These are phyloP conservation scores for Pluvianellus socialis DNA, from an alignment of 2,113 vertebrate species.

Conservation along the genomic window DNA sequence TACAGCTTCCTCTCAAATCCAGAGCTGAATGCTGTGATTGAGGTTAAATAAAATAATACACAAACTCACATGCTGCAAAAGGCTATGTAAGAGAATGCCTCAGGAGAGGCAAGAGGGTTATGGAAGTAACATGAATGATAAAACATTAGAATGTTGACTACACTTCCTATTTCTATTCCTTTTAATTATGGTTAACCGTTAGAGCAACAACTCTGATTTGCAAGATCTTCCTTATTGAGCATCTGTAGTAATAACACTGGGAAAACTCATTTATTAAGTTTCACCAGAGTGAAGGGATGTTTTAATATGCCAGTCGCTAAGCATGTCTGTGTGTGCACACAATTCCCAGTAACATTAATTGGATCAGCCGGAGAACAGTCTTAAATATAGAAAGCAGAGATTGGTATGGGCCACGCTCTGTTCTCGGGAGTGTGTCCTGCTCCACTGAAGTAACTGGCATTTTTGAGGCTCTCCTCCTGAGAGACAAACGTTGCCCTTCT, in stretches of 20 bases:
- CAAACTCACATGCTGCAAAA: conserved; percentile 36
- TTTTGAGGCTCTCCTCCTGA: not conserved
- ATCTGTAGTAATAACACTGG: conserved; percentile 1
- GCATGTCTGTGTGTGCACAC: not conserved
- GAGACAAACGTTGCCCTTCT: not conserved
- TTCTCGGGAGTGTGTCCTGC: not conserved
- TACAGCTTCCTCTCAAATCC: conserved; percentile 62
- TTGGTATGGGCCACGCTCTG: not conserved
- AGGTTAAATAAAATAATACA: conserved; percentile 68
- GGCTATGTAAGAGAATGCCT: not conserved
- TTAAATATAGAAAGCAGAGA: not conserved
- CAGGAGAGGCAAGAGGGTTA: not conserved
- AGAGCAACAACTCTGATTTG: conserved; percentile 50
- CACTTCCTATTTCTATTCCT: conserved; percentile 26
- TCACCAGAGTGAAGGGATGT: not conserved
- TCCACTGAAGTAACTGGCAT: not conserved
- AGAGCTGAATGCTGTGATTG: conserved; percentile 64
- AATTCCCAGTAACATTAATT: conserved; percentile 13
- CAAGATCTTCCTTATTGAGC: conserved; percentile 18
- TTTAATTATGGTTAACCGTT: conserved; percentile 49
- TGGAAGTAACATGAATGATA: not conserved
- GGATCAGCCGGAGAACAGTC: not conserved
- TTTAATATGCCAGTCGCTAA: conserved; percentile 5
- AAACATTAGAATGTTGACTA: not conserved
- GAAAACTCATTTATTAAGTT: conserved; percentile 40